A percentile compares a stretch with the other conserved stretches of the same genome.
These are phyloP conservation scores for Conus betulinus DNA, from an alignment of 1,140 invertebrate species.

Conservation along the genomic window DNA sequence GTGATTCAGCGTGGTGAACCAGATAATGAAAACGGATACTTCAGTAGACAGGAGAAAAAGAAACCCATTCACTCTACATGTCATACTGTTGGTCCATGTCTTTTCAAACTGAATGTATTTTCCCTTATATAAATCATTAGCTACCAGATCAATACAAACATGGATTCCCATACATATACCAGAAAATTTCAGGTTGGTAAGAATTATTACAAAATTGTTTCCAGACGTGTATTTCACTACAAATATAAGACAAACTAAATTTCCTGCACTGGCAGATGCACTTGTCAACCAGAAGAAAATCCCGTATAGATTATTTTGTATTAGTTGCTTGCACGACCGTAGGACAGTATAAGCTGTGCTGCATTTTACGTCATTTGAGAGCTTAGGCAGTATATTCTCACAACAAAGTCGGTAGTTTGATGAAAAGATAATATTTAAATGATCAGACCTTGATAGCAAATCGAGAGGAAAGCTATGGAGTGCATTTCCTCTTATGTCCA, in stretches of 20 bases:
- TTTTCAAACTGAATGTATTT: neutral
- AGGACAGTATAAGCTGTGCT: neutral
- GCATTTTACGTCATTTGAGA: neutral
- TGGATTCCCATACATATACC: too few species aligned
- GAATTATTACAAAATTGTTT: neutral
- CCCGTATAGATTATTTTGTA: neutral
- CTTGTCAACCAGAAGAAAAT: neutral
- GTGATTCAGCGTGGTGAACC: neutral
- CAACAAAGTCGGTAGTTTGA: too few species aligned
- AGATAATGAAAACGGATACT: neutral
- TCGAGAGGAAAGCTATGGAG: neutral
- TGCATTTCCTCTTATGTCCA: neutral
- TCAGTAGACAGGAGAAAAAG: neutral
- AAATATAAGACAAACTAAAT: neutral
- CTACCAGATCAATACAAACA: neutral
- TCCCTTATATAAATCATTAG: neutral
- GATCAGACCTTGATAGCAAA: neutral
- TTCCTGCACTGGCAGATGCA: neutral
- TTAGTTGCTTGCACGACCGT: neutral
- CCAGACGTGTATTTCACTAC: neutral
- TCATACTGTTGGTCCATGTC: neutral
- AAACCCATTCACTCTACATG: neutral
- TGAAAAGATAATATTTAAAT: neutral
- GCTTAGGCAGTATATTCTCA: neutral
- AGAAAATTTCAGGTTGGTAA: neutral